Evolutionary conservation across 2,113 vertebrate species (phyloP).

Genomic region (Antennarius striatus): DNA sequence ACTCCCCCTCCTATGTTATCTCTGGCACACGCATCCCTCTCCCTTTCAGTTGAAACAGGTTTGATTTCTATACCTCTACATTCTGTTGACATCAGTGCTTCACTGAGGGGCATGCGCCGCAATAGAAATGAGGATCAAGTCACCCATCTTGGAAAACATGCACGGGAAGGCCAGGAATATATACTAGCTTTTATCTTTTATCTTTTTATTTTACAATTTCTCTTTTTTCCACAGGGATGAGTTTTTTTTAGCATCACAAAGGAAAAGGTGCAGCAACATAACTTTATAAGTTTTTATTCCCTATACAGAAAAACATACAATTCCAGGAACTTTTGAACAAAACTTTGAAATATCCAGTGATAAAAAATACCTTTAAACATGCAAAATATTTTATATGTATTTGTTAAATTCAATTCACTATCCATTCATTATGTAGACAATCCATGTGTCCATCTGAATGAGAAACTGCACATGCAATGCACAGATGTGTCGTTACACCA

Average conservation of each 20-base stretch:
- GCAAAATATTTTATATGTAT: no score
- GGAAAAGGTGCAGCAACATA: no score
- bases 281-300: no score
- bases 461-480: conserved; percentile 18
- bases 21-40: conserved; percentile 64
- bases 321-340: no score
- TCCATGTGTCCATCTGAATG: conserved; percentile 9
- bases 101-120: conserved; percentile 59
- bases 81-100: conserved; percentile 66
- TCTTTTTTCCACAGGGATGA: neutral
- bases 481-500: conserved; percentile 42
- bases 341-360: no score
- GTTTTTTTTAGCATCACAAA: conserved; percentile 1
- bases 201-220: neutral
- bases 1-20: conserved; percentile 70
- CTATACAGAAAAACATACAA: no score
- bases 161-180: conserved; percentile 53
- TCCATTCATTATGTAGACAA: no score
- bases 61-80: conserved; percentile 73
- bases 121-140: conserved; percentile 67
- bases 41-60: conserved; percentile 71
- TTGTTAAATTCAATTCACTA: no score
- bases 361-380: no score
- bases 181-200: conserved; percentile 22
- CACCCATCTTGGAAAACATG: conserved; percentile 60